These are phyloP conservation scores for Bombus breviceps DNA, from an alignment of 1,140 invertebrate species.

Conservation along the genomic window DNA sequence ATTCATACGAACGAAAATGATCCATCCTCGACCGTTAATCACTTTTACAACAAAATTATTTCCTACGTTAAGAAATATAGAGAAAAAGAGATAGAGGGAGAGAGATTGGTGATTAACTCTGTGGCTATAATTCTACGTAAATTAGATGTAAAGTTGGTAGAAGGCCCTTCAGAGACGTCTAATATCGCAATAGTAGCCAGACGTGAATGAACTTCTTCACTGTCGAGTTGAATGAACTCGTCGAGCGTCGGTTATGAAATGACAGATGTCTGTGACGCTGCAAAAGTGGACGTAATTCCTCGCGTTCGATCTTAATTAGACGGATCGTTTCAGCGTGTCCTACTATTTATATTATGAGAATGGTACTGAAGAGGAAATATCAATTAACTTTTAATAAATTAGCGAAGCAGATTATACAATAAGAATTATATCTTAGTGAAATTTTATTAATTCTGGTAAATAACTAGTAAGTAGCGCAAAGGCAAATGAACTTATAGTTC, in stretches of 20 bases:
- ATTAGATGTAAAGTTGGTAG: constrained; percentile 18
- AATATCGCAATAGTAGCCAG: constrained; percentile 11
- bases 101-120: constrained; percentile 8
- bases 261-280: constrained; percentile 2
- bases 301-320: background rate
- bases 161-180: background rate
- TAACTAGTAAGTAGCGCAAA: too few species aligned
- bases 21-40: background rate
- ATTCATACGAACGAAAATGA: too few species aligned
- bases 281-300: background rate
- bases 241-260: background rate
- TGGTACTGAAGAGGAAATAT: background rate
- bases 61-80: background rate
- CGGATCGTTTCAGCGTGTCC: background rate
- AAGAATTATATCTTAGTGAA: too few species aligned
- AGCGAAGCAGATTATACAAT: background rate
- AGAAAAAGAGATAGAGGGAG: too few species aligned
- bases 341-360: background rate
- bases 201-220: constrained; percentile 12
- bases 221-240: constrained; percentile 2
- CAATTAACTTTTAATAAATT: background rate
- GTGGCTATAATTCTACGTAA: background rate
- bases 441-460: too few species aligned
- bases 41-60: too few species aligned
- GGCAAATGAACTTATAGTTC: too few species aligned